phyloP scores from a whole-genome alignment of 2,888 invertebrate species.

The Polietes domitor region DNA sequence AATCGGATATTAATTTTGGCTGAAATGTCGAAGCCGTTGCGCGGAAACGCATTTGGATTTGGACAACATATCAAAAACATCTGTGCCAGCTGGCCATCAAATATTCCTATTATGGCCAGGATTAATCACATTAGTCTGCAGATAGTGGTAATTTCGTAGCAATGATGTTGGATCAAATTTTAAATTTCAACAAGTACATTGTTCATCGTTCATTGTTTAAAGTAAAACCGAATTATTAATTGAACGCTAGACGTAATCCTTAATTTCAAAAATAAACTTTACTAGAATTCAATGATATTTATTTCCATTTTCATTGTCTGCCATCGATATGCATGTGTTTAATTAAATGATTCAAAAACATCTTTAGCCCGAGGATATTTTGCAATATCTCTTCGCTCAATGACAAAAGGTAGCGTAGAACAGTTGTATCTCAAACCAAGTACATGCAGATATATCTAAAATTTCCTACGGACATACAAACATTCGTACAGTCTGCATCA shows the following conservation, averaged over 20 bases:
- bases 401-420: background rate
- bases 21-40: conserved; percentile 1
- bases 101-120: background rate
- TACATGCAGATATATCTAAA: too few relatives aligned
- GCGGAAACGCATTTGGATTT: conserved; percentile 26
- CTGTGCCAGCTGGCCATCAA: conserved; percentile 12
- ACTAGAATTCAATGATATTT: background rate
- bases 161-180: too few relatives aligned
- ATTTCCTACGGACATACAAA: too few relatives aligned
- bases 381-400: background rate
- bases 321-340: background rate
- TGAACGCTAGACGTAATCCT: background rate
- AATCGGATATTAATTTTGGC: conserved; percentile 24
- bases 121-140: background rate
- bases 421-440: background rate
- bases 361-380: background rate
- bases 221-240: background rate
- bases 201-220: background rate
- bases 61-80: conserved; percentile 21
- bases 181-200: too few relatives aligned
- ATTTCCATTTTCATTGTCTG: background rate
- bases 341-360: background rate
- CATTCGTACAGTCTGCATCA: too few relatives aligned
- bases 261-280: background rate
- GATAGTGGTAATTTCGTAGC: too few relatives aligned